Evolutionary conservation across 2,888 invertebrate genomes (phyloP).

Genomic region (Hypolimnas misippus): DNA sequence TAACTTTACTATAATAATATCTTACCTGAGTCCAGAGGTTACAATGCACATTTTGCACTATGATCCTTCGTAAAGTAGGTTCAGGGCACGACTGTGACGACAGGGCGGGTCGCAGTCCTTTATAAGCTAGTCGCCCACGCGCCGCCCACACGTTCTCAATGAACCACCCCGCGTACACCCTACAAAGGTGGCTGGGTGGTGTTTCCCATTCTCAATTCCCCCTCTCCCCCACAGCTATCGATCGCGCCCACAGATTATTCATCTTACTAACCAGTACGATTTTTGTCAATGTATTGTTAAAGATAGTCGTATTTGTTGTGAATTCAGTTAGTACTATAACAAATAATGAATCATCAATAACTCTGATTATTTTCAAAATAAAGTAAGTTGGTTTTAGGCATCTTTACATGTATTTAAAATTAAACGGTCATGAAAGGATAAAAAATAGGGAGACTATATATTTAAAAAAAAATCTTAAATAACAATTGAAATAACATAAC

Average conservation of each 20-base stretch:
- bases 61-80: constrained; percentile 56
- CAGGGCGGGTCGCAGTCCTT: constrained; percentile 66
- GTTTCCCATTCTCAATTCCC: constrained; percentile 46
- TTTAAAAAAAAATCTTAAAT: no score
- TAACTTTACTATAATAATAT: constrained; percentile 22
- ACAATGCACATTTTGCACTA: constrained; percentile 68
- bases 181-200: constrained; percentile 30
- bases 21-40: constrained; percentile 70
- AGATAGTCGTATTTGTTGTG: constrained; percentile 7
- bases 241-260: constrained; percentile 79
- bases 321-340: background rate
- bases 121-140: constrained; percentile 80
- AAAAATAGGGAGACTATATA: no score
- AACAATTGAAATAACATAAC: no score
- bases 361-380: no score
- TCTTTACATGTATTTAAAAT: no score
- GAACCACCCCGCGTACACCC: constrained; percentile 71
- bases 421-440: no score
- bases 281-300: constrained; percentile 42
- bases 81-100: constrained; percentile 71
- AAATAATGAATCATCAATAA: no score
- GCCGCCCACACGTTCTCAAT: constrained; percentile 88
- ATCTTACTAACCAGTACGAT: constrained; percentile 69
- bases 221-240: constrained; percentile 71
- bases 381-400: no score